Percentiles rank a stretch among this genome's conserved stretches.
Conservation (phyloP, 2,797 vertebrate genomes). For the Carcharodon carcharias region DNA sequence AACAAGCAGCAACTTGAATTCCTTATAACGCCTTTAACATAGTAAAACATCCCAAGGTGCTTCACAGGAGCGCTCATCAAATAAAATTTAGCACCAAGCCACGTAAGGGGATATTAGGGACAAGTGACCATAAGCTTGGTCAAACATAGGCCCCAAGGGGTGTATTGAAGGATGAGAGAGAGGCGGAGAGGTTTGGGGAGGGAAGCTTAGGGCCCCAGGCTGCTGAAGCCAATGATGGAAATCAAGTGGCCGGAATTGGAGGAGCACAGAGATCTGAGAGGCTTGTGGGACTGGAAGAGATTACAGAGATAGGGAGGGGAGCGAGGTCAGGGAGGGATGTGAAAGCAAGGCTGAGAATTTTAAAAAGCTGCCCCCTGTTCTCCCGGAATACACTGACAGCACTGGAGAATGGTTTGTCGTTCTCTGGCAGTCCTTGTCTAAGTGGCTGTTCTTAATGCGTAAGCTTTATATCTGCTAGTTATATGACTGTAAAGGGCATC, state of each 20-base stretch:
- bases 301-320: background rate
- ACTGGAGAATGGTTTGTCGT: background rate
- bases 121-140: background rate
- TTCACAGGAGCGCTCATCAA: background rate
- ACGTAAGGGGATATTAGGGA: background rate
- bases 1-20: background rate
- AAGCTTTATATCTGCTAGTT: background rate
- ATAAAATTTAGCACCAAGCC: background rate
- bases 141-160: too few relatives aligned
- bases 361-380: background rate
- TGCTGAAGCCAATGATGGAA: background rate
- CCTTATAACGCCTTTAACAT: background rate
- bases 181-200: background rate
- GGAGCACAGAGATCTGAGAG: background rate
- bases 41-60: background rate
- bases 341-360: background rate
- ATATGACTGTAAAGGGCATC: background rate
- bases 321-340: background rate
- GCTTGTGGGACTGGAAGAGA: background rate
- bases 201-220: background rate
- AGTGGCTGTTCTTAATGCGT: background rate
- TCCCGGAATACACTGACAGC: background rate
- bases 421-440: background rate
- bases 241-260: background rate
- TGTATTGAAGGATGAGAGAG: too few relatives aligned